A percentile compares a stretch with the other conserved stretches of the same genome.
Evolutionary conservation across 2,113 vertebrate genomes (phyloP).

Genomic region (Coptodon bakossiorum): DNA sequence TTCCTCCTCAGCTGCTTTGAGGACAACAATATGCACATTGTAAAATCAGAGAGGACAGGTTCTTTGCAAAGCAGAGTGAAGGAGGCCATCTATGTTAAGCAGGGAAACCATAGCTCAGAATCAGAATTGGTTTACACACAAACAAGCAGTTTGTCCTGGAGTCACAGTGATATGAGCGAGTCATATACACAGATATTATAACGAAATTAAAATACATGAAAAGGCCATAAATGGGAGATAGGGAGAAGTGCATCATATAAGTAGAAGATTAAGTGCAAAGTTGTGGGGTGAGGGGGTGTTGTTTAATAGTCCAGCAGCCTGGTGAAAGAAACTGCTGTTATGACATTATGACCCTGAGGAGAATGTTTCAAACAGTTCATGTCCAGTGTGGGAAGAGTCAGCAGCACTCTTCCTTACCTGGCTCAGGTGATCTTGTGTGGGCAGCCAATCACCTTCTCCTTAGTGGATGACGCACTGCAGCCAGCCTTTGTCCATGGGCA

Average conservation of each 20-base stretch:
- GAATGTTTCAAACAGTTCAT: neutral
- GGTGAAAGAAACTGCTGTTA: neutral
- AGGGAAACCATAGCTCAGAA: neutral
- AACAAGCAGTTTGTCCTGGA: neutral
- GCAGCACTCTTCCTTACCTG: neutral
- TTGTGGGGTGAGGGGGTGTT: neutral
- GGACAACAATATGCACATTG: neutral
- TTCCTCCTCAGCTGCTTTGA: neutral
- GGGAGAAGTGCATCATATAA: neutral
- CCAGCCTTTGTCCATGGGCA: neutral
- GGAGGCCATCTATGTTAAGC: neutral
- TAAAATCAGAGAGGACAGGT: neutral
- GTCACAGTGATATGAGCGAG: neutral
- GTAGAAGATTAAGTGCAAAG: neutral
- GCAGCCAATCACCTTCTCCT: rapidly evolving
- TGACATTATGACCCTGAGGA: neutral
- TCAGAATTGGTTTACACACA: neutral
- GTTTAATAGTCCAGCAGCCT: neutral
- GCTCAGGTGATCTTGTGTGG: neutral
- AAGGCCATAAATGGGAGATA: neutral
- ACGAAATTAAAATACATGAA: neutral
- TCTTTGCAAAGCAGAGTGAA: neutral
- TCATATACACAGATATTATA: neutral
- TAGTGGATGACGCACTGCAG: neutral
- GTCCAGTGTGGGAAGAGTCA: neutral